A percentile compares a stretch with the other conserved stretches of the same genome.
phyloP scores from a whole-genome alignment of 2,797 vertebrate species.

The Cryptoblepharus egeriae region DNA sequence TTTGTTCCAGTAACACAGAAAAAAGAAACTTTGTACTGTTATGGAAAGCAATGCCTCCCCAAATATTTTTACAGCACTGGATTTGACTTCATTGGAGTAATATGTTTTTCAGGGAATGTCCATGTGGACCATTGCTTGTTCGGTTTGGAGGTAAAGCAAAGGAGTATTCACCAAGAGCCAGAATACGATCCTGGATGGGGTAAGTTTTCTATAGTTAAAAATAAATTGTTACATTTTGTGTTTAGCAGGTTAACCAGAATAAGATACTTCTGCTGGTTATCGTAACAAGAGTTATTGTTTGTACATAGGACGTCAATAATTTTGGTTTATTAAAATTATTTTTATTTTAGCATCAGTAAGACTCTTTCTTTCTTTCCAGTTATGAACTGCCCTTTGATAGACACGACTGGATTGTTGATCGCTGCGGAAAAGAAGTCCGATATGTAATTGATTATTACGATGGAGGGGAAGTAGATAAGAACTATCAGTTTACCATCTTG shows the following conservation, averaged over 20 bases:
- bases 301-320: neutral
- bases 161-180: constrained; percentile 91
- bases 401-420: constrained; percentile 94
- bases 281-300: neutral
- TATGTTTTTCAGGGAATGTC: constrained; percentile 86
- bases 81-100: neutral
- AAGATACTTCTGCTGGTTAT: neutral
- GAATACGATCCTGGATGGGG: constrained; percentile 96
- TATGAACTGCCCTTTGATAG: constrained; percentile 96
- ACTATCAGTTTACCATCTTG: constrained; percentile 92
- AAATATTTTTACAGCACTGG: neutral
- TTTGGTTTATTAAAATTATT: neutral
- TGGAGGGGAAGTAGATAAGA: constrained; percentile 84
- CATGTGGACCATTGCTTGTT: constrained; percentile 90
- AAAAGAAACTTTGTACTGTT: too few species aligned
- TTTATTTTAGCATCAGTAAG: accelerated
- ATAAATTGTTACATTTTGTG: neutral
- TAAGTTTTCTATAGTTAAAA: constrained; percentile 62
- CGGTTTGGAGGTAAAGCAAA: constrained; percentile 95
- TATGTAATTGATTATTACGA: constrained; percentile 98
- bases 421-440: constrained; percentile 93
- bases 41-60: neutral
- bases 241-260: neutral
- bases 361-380: constrained; percentile 68
- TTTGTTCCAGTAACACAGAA: too few species aligned